Evolutionary conservation across 1,140 invertebrate genomes (phyloP).

Genomic region (Trichomalopsis sarcophagae): DNA sequence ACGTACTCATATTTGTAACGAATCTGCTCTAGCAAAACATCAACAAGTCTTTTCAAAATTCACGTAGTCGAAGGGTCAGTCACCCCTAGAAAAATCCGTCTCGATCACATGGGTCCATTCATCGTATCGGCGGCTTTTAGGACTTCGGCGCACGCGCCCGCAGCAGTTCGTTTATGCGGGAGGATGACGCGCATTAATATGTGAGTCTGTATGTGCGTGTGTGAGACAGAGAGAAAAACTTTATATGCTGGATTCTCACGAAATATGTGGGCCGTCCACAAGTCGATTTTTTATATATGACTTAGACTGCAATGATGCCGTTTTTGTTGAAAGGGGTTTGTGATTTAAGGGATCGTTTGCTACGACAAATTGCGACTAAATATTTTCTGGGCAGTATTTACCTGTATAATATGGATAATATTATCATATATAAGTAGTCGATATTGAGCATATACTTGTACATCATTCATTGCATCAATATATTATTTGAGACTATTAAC

Average conservation of each 20-base stretch:
- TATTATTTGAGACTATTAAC: no score
- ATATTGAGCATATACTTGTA: neutral
- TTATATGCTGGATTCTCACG: slow-evolving; percentile 43
- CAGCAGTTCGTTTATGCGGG: slow-evolving; percentile 33
- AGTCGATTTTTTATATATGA: slow-evolving; percentile 1
- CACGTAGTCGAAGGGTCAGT: neutral
- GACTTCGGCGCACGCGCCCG: neutral
- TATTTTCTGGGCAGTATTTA: neutral
- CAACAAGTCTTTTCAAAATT: neutral
- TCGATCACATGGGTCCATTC: neutral
- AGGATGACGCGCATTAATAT: slow-evolving; percentile 39
- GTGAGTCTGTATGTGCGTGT: neutral
- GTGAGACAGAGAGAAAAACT: neutral
- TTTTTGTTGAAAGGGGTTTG: neutral
- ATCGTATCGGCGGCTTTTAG: neutral
- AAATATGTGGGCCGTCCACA: slow-evolving; percentile 29
- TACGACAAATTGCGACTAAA: neutral
- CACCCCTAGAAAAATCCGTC: neutral
- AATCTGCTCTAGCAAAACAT: no score
- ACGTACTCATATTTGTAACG: no score
- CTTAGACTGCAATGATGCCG: neutral
- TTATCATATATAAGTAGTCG: no score
- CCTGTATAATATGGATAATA: neutral
- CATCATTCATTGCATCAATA: no score
- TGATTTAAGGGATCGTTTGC: neutral